These are phyloP conservation scores for Neomorphus geoffroyi DNA, from an alignment of 2,797 vertebrate genomes.

Conservation along the genomic window DNA sequence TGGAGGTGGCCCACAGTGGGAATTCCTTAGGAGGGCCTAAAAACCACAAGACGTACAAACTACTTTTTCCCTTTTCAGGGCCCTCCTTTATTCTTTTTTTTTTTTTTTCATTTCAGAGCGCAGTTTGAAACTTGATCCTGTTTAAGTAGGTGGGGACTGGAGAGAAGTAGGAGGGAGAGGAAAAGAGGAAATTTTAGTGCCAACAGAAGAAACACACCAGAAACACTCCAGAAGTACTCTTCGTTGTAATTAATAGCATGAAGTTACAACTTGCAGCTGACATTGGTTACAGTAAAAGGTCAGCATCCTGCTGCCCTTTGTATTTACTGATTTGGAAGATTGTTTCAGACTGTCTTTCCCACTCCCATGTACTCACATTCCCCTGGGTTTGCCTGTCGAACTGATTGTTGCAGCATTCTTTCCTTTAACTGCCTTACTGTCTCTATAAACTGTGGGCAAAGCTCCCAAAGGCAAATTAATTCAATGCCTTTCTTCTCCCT, in stretches of 20 bases:
- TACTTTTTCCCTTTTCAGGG: slow-evolving; percentile 20
- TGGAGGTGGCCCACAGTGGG: background rate
- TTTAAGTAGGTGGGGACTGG: background rate
- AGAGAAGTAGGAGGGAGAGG: background rate
- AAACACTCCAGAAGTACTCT: slow-evolving; percentile 8
- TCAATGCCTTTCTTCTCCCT: background rate
- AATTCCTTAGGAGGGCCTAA: background rate
- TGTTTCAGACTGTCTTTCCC: background rate
- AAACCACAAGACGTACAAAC: slow-evolving; percentile 16
- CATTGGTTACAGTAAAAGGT: slow-evolving; percentile 45
- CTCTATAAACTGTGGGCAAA: background rate
- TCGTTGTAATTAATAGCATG: slow-evolving; percentile 50
- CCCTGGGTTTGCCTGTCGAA: background rate
- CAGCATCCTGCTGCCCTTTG: slow-evolving; percentile 33
- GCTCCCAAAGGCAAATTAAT: slow-evolving; percentile 4
- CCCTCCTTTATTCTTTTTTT: background rate
- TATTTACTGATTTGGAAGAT: slow-evolving; percentile 50
- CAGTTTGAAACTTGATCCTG: slow-evolving; percentile 59
- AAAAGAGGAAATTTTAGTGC: slow-evolving; percentile 14
- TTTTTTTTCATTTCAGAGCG: background rate
- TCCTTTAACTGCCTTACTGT: background rate
- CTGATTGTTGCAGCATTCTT: slow-evolving; percentile 38
- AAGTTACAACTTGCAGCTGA: slow-evolving; percentile 64
- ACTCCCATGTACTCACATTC: background rate
- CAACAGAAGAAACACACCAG: slow-evolving; percentile 34